A percentile compares a stretch with the other conserved stretches of the same genome.
These are phyloP conservation scores for Frieseomelitta varia DNA, from an alignment of 1,140 invertebrate species.

Conservation along the genomic window DNA sequence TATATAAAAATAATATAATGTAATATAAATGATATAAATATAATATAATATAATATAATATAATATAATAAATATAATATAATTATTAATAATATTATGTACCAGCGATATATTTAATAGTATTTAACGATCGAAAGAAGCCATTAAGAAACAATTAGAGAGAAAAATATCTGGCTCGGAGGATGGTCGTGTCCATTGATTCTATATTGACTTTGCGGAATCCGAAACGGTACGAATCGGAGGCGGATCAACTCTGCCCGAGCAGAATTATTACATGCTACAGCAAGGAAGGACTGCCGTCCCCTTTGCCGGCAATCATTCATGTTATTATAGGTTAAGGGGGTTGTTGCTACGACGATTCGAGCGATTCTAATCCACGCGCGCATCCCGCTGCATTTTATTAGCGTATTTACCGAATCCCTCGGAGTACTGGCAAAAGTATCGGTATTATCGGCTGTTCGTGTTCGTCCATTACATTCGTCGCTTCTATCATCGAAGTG, in stretches of 20 bases:
- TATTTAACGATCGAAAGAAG: too few species aligned
- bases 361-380: conserved; percentile 66
- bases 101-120: too few species aligned
- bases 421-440: conserved; percentile 42
- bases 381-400: conserved; percentile 77
- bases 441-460: conserved; percentile 50
- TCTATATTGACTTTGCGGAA: conserved; percentile 45
- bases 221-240: conserved; percentile 24
- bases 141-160: background rate
- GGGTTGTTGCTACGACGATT: conserved; percentile 58
- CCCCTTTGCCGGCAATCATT: conserved; percentile 66
- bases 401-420: conserved; percentile 78
- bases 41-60: too few species aligned
- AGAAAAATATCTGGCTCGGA: background rate
- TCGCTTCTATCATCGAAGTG: conserved; percentile 46
- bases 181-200: conserved; percentile 22
- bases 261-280: conserved; percentile 53
- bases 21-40: too few species aligned
- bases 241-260: conserved; percentile 24
- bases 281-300: conserved; percentile 19
- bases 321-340: conserved; percentile 70
- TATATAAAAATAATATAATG: too few species aligned
- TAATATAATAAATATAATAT: too few species aligned
- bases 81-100: too few species aligned
- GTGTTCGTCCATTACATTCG: conserved; percentile 63